Evolutionary conservation across 92 coral and sea anemone species (phyloP).

Genomic region (Plumapathes pennacea): DNA sequence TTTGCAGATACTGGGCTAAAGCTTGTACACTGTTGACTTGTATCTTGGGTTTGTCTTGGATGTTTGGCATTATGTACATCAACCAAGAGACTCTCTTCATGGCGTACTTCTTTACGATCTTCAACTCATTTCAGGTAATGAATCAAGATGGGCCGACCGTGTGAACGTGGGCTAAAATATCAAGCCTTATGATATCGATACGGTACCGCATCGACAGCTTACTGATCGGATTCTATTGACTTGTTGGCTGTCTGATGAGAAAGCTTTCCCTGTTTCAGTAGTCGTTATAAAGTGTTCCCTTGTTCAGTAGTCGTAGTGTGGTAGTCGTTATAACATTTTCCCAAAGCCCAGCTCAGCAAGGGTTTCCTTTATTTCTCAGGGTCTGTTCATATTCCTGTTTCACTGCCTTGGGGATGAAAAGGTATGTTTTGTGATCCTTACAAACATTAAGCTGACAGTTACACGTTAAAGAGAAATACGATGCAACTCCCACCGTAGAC

Average conservation of each 20-base stretch:
- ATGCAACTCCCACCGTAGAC: no score
- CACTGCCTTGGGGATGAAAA: constrained; percentile 95
- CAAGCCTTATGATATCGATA: no score
- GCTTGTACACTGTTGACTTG: constrained; percentile 83
- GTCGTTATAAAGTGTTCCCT: not conserved
- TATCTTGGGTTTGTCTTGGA: constrained; percentile 81
- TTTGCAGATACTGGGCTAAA: constrained; percentile 80
- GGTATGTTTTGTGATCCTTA: constrained; percentile 38
- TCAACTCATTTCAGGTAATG: constrained; percentile 71
- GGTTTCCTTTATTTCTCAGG: constrained; percentile 38
- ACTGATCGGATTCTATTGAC: no score
- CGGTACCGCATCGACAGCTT: no score
- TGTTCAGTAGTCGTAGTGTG: no score
- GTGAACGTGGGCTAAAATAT: no score
- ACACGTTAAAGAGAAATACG: no score
- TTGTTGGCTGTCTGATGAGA: no score
- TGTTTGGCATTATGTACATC: constrained; percentile 84
- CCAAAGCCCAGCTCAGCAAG: no score
- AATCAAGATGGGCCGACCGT: not conserved
- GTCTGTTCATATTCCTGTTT: constrained; percentile 87
- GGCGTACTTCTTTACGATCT: constrained; percentile 87
- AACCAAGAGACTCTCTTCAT: constrained; percentile 77
- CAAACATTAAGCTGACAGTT: no score
- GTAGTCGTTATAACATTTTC: no score
- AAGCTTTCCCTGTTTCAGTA: not conserved